Evolutionary conservation across 2,888 invertebrate species (phyloP).

Genomic region (Petrolisthes manimaculis): DNA sequence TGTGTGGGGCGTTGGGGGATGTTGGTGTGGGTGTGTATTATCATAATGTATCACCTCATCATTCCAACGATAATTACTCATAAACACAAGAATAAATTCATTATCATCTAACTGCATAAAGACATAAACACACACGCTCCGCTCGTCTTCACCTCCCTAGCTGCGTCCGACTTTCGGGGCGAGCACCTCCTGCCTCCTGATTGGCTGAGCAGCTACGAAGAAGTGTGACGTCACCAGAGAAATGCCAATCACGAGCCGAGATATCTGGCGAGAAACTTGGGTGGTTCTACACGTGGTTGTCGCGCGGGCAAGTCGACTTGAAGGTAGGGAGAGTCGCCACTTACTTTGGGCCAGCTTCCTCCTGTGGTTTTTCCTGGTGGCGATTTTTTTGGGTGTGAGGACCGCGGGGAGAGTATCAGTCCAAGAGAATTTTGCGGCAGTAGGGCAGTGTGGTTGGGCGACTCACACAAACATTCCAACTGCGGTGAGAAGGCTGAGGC

Average conservation of each 20-base stretch:
- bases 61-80: slow-evolving; percentile 37
- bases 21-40: slow-evolving; percentile 26
- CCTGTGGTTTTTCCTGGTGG: slow-evolving; percentile 34
- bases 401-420: slow-evolving; percentile 49
- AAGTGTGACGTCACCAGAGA: slow-evolving; percentile 62
- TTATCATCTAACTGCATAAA: slow-evolving; percentile 53
- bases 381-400: slow-evolving; percentile 32
- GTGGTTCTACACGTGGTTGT: slow-evolving; percentile 57
- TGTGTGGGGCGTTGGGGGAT: not conserved
- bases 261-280: slow-evolving; percentile 62
- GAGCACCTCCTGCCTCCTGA: slow-evolving; percentile 53
- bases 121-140: slow-evolving; percentile 54
- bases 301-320: slow-evolving; percentile 56
- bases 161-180: slow-evolving; percentile 59
- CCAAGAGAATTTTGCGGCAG: slow-evolving; percentile 59
- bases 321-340: slow-evolving; percentile 33
- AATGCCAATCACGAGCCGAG: slow-evolving; percentile 63
- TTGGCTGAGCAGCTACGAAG: slow-evolving; percentile 62
- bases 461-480: slow-evolving; percentile 63
- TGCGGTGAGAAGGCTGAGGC: slow-evolving; percentile 55
- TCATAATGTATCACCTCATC: slow-evolving; percentile 55
- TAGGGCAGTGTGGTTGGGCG: slow-evolving; percentile 58
- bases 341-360: slow-evolving; percentile 50
- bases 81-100: slow-evolving; percentile 49
- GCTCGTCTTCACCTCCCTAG: slow-evolving; percentile 52